Conservation (phyloP, 2,113 vertebrate species). For the Pelecanus crispus region DNA sequence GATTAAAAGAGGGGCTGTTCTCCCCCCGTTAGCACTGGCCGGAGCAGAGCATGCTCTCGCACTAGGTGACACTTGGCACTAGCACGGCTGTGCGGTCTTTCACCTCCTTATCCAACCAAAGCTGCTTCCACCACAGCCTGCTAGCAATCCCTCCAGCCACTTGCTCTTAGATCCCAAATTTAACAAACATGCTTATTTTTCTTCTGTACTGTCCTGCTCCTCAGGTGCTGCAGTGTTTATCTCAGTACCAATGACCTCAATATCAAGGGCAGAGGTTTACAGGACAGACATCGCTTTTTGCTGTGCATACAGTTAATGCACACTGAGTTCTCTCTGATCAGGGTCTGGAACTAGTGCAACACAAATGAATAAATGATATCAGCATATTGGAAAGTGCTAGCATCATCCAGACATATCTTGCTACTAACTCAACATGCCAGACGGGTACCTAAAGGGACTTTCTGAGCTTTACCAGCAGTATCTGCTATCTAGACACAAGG, state of each 20-base stretch:
- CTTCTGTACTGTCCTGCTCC: neutral
- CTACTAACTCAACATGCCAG: neutral
- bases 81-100: neutral
- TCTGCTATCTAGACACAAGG: neutral
- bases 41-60: neutral
- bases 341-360: neutral
- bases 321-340: neutral
- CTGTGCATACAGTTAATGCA: neutral
- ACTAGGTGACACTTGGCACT: neutral
- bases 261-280: neutral
- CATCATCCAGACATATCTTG: neutral
- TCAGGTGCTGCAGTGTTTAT: neutral
- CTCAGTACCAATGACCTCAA: neutral
- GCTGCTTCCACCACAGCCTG: neutral
- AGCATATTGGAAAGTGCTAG: neutral
- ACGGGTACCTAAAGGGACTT: neutral
- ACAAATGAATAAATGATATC: neutral
- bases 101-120: neutral
- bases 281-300: neutral
- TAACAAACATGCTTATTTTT: neutral
- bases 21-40: neutral
- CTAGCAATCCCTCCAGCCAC: neutral
- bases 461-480: neutral
- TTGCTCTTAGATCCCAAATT: neutral
- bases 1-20: neutral